phyloP scores from a whole-genome alignment of 2,113 vertebrate species.

The Nesogale talazaci region DNA sequence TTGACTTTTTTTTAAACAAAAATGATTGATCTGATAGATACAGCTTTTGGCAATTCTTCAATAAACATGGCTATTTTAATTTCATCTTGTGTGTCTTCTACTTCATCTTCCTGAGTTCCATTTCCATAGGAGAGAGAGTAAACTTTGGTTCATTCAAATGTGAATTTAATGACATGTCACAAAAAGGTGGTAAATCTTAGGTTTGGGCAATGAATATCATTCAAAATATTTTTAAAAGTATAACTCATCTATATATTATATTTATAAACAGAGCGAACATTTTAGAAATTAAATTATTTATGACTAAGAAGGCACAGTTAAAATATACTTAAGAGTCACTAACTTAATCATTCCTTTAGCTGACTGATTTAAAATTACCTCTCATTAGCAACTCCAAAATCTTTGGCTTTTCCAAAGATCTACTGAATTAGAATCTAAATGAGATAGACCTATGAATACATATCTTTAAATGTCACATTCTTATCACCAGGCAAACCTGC shows the following conservation, averaged over 20 bases:
- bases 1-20: not conserved
- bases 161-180: not conserved
- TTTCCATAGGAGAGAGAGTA: not conserved
- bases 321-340: conserved; percentile 35
- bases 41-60: not conserved
- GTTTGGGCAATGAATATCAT: not conserved
- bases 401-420: not conserved
- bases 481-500: not conserved
- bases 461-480: not conserved
- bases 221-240: not conserved
- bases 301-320: conserved; percentile 34
- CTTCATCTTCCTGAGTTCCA: not conserved
- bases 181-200: not conserved
- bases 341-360: not conserved
- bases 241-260: conserved; percentile 2
- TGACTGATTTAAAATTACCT: conserved; percentile 32
- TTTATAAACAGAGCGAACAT: conserved; percentile 15
- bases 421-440: not conserved
- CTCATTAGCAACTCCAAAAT: conserved; percentile 31
- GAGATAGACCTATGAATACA: not conserved
- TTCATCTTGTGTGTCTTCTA: not conserved
- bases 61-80: conserved; percentile 15
- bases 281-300: conserved; percentile 59
- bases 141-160: not conserved
- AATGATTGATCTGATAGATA: conserved; percentile 5